phyloP scores from a whole-genome alignment of 30 jellyfish, hydroid and myxozoan genomes.

The Aurelia aurita region DNA sequence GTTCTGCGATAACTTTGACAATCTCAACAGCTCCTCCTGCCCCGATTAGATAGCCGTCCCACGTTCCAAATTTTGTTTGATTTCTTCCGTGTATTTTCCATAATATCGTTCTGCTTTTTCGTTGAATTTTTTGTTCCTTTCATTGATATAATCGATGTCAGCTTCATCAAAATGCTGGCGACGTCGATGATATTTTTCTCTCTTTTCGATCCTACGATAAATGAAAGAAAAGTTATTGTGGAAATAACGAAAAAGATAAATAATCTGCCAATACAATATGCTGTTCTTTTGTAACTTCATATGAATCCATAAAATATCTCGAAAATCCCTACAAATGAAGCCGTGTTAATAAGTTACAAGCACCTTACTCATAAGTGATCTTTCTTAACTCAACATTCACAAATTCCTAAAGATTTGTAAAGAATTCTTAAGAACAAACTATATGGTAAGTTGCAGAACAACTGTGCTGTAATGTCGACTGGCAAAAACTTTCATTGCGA shows the following conservation, averaged over 20 bases:
- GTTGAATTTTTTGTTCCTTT: conserved; percentile 91
- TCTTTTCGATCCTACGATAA: conserved; percentile 78
- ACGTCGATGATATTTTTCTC: conserved; percentile 92
- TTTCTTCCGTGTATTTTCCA: conserved; percentile 95
- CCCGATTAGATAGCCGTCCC: conserved; percentile 91
- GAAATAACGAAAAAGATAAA: neutral
- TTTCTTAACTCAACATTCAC: too few relatives aligned
- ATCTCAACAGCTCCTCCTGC: neutral
- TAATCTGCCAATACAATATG: neutral
- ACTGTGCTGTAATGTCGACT: too few relatives aligned
- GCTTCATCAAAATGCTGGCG: conserved; percentile 97
- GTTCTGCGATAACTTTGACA: too few relatives aligned
- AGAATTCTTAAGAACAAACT: too few relatives aligned
- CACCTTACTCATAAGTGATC: too few relatives aligned
- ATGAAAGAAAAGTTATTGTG: neutral
- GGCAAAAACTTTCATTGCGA: too few relatives aligned
- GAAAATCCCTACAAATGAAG: too few relatives aligned
- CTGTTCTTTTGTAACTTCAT: too few relatives aligned
- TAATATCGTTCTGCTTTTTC: conserved; percentile 95
- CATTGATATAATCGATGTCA: conserved; percentile 97
- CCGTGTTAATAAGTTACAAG: too few relatives aligned
- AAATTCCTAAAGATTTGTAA: too few relatives aligned
- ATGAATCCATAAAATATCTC: too few relatives aligned
- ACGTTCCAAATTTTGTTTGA: conserved; percentile 94
- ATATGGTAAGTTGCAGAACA: too few relatives aligned